Base-by-base conservation (phyloP, 2,113 vertebrate genomes). In the Arenaria interpres region DNA sequence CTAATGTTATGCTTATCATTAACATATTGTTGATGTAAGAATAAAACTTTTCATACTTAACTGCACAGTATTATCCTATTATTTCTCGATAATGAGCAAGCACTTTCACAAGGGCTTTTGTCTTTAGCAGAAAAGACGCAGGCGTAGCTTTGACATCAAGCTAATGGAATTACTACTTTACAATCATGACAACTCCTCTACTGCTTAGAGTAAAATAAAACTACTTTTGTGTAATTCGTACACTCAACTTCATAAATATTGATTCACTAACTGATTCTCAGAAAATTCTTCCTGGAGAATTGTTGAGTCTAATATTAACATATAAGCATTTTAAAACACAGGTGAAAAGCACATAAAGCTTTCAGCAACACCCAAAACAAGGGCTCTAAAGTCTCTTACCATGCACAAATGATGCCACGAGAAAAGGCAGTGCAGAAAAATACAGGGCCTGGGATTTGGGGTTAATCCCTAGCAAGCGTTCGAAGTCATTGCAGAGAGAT, bases 41-140 rank as follows among this genome's bases (percentile, higher is more conserved):
- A 79, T 62, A 74, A 79, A 90, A 92, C 56, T 75, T 78, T 68
- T 82, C 82, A 62, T 75, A 87, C 68, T 90, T 76, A 96, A 89
- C 84, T 85, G 71, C 69, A 92, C 5, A 41, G 60, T 64, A 75
- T 75, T 92, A 88, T 17, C 74, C 74, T 57, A 78, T 85, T 96
- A 84, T 85, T 89, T 87, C 86, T 81, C 3, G 3, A 87, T 82
- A 96, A 96, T 88, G 91, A 87, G 69, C 80, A 95, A 96, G 94
- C 28, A 93, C 57, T 89, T 97, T 73, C 53, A 92, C 84, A 89
- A 80, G 69, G n/a, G 81, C 91, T 92, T 97, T 88, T 96, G 90
- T 90, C 87, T 92, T 94, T 57, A 62, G n/a, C 59, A 95, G 77
- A 87, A 92, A 89, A 84, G 86, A 64, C 1, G 1, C 79, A 57